Conservation (phyloP, 2,888 invertebrate species). For the Tanytarsus gracilentus region DNA sequence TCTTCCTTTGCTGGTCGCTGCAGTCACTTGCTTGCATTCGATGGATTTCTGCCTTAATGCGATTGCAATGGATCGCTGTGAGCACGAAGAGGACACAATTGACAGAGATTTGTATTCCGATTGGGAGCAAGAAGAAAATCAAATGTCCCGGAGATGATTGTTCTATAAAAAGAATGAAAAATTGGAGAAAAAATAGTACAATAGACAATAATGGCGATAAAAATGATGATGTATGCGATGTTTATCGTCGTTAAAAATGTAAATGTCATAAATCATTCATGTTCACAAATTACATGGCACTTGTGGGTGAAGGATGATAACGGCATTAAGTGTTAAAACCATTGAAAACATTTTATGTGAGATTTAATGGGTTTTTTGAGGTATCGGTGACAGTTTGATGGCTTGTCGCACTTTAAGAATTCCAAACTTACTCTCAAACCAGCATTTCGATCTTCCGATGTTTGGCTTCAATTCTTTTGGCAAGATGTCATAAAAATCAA, state of each 20-base stretch:
- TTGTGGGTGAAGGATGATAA: no score
- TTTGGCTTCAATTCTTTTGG: constrained; percentile 48
- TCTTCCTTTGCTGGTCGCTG: constrained; percentile 50
- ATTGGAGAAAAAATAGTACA: neutral
- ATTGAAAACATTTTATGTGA: no score
- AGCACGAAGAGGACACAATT: constrained; percentile 59
- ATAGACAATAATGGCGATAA: no score
- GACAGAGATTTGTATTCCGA: constrained; percentile 53
- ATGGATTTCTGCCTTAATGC: constrained; percentile 65
- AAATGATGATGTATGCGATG: neutral
- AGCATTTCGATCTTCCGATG: constrained; percentile 55
- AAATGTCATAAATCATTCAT: no score
- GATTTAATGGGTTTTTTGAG: no score
- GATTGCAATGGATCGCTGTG: constrained; percentile 60
- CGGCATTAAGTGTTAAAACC: no score
- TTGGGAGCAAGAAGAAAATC: constrained; percentile 57
- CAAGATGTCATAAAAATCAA: constrained; percentile 48
- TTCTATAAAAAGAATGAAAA: constrained; percentile 33
- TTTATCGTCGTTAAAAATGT: no score
- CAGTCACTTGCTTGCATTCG: constrained; percentile 56
- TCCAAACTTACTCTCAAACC: constrained; percentile 58
- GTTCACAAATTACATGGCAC: no score
- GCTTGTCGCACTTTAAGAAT: no score
- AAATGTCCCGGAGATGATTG: constrained; percentile 41
- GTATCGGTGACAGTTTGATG: no score